Conservation (phyloP, 2,797 vertebrate species). For the Gallinago nigripennis region DNA sequence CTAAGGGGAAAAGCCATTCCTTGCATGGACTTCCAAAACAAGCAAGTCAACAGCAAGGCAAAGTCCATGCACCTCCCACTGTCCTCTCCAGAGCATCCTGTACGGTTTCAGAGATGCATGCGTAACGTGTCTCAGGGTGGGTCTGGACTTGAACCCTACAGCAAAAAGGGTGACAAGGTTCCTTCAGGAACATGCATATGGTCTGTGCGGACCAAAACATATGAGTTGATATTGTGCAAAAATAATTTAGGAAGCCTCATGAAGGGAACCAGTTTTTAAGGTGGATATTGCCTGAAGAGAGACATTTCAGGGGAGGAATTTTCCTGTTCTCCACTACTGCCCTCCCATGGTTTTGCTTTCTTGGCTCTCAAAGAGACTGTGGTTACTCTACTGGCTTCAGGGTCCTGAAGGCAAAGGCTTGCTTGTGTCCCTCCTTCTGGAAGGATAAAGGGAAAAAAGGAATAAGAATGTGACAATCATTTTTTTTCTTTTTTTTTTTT, state of each 20-base stretch:
- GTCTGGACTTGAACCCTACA: neutral
- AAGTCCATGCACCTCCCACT: neutral
- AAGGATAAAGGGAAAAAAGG: neutral
- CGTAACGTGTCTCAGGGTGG: neutral
- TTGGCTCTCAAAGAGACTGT: neutral
- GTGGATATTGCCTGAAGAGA: neutral
- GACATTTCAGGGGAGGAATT: neutral
- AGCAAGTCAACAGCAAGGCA: neutral
- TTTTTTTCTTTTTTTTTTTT: neutral
- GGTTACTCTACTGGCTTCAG: neutral
- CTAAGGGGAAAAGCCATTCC: slow-evolving; percentile 23
- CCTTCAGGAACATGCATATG: neutral
- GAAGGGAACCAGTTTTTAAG: neutral
- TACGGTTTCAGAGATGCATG: neutral
- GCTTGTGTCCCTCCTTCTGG: neutral
- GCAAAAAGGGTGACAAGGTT: neutral
- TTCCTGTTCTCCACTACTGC: neutral
- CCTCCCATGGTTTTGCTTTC: neutral
- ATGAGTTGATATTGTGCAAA: neutral
- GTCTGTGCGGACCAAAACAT: neutral
- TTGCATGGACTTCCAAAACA: slow-evolving; percentile 36
- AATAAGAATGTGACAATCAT: neutral
- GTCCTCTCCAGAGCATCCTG: slow-evolving; percentile 5
- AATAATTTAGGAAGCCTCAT: neutral
- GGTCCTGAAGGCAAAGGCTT: neutral